phyloP scores from a whole-genome alignment of 2,797 vertebrate genomes.

The Cygnus olor region DNA sequence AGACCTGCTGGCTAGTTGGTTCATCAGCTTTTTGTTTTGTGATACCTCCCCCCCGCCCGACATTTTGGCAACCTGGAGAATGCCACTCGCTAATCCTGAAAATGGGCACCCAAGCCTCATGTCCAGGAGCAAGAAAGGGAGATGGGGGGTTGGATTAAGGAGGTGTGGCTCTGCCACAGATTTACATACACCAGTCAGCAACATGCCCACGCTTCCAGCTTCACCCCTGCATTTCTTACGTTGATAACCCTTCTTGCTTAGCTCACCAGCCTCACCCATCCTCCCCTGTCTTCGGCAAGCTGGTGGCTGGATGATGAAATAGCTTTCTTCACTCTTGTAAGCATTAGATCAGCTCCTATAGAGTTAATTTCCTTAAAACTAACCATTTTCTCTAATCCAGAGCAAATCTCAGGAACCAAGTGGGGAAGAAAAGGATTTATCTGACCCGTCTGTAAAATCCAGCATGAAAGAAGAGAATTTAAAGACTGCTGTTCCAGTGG shows the following conservation, averaged over 20 bases:
- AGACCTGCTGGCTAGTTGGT: constrained; percentile 48
- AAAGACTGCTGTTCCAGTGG: constrained; percentile 74
- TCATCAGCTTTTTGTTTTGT: constrained; percentile 72
- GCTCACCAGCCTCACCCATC: constrained; percentile 60
- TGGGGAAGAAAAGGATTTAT: constrained; percentile 77
- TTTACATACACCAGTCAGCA: background rate
- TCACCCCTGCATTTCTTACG: constrained; percentile 61
- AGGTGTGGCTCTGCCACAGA: constrained; percentile 11
- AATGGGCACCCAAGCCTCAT: constrained; percentile 26
- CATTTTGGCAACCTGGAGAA: constrained; percentile 57
- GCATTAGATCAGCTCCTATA: constrained; percentile 31
- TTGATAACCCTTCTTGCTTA: constrained; percentile 70
- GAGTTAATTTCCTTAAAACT: constrained; percentile 70
- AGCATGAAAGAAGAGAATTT: constrained; percentile 72
- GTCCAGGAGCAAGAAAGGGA: constrained; percentile 46
- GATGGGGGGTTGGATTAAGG: constrained; percentile 35
- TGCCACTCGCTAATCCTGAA: constrained; percentile 28
- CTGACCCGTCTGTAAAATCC: constrained; percentile 72
- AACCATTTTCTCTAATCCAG: constrained; percentile 83
- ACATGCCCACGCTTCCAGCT: constrained; percentile 67
- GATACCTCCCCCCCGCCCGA: background rate
- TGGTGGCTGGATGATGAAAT: constrained; percentile 49
- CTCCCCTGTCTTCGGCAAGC: constrained; percentile 62
- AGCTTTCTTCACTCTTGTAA: constrained; percentile 53
- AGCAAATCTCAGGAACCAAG: constrained; percentile 78